Evolutionary conservation across 1,140 invertebrate species (phyloP), one percentile per base, ranked within the genome.

Genomic region (Scaptodrosophila lebanonensis): DNA sequence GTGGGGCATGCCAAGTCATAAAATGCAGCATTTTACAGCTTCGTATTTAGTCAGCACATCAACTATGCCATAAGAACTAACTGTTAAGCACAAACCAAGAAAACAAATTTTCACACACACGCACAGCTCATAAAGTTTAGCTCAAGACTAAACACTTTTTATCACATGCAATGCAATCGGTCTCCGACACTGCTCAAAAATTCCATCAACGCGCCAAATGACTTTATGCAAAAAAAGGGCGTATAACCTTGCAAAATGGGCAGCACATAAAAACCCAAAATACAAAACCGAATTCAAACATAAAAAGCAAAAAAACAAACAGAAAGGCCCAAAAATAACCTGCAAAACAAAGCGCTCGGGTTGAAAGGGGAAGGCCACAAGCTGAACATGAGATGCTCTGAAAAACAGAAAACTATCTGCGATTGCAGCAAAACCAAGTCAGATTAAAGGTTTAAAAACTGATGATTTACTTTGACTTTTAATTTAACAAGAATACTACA

Each of bases 201-300:
- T 72, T 72, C 64, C 73, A 79, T 77, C 72, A 72, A 71, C 67
- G 47, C 42, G 18, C 38, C 57, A 72, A 61, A 68, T 60, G 59
- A 63, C 72, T 66, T 71, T 56, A 71, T 71, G 62, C 42, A 44
- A 59, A 66, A 66, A 38, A 44, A 38, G 22, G 39, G 33, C 58
- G 51, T 58, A 54, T 66, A 52, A 58, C 59, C 35, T 29, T 15
- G 40, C 44, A 44, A 27, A 15, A 25, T 3, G 22, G 8, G 3
- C 27, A 48, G 18, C 44, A 32, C 42, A 33, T 30, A 16, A 43
- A 59, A 43, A 38, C 38, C 44, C 60, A 72, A 50, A 38, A 45
- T 51, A 42, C 51, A 52, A 72, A 69, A 66, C 62, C 25, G 7
- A 25, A 29, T 11, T 17, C 25, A 27, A 13, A 44, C 25, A 44